Conservation (phyloP, 2,888 invertebrate species). For the Tachystola acroxantha region DNA sequence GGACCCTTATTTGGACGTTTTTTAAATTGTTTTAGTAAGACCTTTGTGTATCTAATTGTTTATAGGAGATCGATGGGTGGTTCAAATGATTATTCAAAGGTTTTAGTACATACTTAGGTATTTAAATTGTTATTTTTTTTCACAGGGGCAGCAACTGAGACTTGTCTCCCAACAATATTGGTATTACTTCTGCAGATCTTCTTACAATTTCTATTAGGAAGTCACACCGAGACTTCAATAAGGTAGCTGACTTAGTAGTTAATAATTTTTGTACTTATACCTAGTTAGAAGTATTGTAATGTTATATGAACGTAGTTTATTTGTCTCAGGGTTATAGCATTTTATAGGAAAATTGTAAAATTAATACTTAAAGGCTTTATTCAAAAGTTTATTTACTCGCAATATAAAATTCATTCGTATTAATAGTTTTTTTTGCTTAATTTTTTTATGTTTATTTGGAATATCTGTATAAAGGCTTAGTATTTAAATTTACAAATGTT, state of each 20-base stretch:
- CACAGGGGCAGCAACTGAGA: slow-evolving; percentile 54
- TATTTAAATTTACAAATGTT: background rate
- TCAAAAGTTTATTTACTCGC: too few relatives aligned
- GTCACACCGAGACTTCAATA: slow-evolving; percentile 52
- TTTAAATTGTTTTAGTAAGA: too few relatives aligned
- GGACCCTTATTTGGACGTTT: too few relatives aligned
- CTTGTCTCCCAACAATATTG: slow-evolving; percentile 55
- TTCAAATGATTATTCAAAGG: too few relatives aligned
- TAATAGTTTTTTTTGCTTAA: too few relatives aligned
- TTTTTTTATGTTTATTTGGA: too few relatives aligned
- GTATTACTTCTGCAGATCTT: slow-evolving; percentile 52
- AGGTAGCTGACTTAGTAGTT: slow-evolving; percentile 49
- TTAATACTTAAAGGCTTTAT: background rate
- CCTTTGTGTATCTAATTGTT: too few relatives aligned
- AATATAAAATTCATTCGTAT: too few relatives aligned
- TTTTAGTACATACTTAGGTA: too few relatives aligned
- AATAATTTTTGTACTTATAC: slow-evolving; percentile 8
- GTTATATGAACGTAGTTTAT: slow-evolving; percentile 19
- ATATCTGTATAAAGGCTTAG: too few relatives aligned
- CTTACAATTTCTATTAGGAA: slow-evolving; percentile 52
- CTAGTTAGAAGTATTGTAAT: slow-evolving; percentile 22
- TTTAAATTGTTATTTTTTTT: too few relatives aligned
- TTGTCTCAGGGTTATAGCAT: slow-evolving; percentile 34
- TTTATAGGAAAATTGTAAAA: slow-evolving; percentile 9
- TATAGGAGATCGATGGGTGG: too few relatives aligned